Conservation (phyloP, 2,113 vertebrate genomes). For the Aegypius monachus region DNA sequence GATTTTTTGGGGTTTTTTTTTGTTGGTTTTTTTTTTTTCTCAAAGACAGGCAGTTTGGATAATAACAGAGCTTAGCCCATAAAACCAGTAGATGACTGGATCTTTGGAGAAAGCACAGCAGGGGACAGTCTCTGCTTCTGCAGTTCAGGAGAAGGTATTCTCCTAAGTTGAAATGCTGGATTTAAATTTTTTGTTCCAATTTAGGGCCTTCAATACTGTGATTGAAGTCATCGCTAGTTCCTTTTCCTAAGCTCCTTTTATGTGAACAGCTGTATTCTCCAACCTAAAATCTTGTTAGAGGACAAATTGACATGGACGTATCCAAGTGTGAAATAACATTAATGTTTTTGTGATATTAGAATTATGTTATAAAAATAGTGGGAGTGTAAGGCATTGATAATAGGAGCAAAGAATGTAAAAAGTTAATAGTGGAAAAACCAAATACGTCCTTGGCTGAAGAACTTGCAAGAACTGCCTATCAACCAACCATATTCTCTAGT, state of each 20-base stretch:
- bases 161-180: neutral
- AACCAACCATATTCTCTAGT: neutral
- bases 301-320: neutral
- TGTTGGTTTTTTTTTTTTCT: neutral
- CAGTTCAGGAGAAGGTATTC: neutral
- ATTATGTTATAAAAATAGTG: neutral
- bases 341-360: neutral
- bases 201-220: neutral
- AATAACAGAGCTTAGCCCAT: neutral
- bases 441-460: neutral
- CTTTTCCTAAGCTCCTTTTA: neutral
- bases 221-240: neutral
- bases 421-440: neutral
- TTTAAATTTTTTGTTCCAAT: neutral
- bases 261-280: neutral
- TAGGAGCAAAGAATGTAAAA: neutral
- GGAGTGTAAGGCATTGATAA: neutral
- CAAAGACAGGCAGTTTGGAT: neutral
- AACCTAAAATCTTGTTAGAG: conserved; percentile 5
- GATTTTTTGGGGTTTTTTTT: too few relatives aligned
- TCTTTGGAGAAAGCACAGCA: neutral
- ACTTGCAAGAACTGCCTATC: neutral
- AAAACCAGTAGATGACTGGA: neutral
- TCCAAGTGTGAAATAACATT: neutral
- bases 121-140: neutral